Evolutionary conservation across 2,888 invertebrate genomes (phyloP).

Genomic region (Osmoderma eremita): DNA sequence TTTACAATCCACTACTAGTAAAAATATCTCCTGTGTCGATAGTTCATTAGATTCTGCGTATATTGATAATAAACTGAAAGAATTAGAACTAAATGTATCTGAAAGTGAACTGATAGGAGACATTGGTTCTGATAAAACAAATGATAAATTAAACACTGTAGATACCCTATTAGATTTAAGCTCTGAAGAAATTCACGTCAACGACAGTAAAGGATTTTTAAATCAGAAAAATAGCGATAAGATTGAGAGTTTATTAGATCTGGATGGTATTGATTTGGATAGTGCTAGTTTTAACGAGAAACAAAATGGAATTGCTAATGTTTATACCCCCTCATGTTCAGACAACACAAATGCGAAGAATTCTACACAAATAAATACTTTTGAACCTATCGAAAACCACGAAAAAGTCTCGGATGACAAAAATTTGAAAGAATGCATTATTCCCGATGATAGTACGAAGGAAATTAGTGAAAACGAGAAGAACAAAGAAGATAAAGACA

Average conservation of each 20-base stretch:
- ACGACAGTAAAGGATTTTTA: constrained; percentile 19
- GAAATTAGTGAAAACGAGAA: neutral
- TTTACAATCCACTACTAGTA: constrained; percentile 27
- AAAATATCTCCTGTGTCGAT: constrained; percentile 15
- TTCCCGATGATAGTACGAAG: neutral
- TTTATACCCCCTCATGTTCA: no score
- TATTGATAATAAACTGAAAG: constrained; percentile 38
- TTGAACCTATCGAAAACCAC: neutral
- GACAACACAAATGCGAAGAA: no score
- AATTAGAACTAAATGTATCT: constrained; percentile 15
- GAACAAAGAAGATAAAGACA: neutral
- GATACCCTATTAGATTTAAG: constrained; percentile 19
- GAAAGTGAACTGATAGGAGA: constrained; percentile 11
- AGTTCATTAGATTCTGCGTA: constrained; percentile 33
- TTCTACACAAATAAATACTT: no score
- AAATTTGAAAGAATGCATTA: neutral
- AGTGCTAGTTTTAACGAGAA: constrained; percentile 43
- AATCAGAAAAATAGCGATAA: constrained; percentile 14
- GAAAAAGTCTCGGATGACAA: neutral
- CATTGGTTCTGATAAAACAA: neutral
- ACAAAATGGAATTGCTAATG: no score
- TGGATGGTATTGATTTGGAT: constrained; percentile 36
- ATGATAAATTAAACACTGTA: constrained; percentile 14
- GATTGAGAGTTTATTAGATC: constrained; percentile 32
- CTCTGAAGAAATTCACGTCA: constrained; percentile 8